These are phyloP conservation scores for Limnephilus marmoratus DNA, from an alignment of 2,888 invertebrate genomes.

Conservation along the genomic window DNA sequence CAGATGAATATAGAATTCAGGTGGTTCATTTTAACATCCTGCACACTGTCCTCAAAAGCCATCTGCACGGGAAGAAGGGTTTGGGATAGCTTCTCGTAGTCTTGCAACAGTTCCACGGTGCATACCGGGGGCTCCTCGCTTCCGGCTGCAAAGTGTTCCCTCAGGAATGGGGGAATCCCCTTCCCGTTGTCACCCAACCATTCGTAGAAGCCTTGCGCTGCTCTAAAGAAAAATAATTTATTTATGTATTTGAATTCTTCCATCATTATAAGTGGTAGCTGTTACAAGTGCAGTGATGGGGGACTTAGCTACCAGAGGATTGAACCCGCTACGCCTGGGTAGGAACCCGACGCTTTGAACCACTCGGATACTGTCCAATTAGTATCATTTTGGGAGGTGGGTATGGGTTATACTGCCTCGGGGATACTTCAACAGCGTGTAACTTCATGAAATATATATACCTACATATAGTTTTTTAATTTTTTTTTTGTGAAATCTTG, in stretches of 20 bases:
- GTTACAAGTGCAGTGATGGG: no score
- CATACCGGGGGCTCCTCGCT: neutral
- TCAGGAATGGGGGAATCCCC: neutral
- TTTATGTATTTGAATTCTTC: neutral
- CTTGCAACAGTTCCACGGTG: neutral
- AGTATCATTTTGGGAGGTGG: no score
- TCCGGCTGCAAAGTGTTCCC: neutral
- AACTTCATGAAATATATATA: no score
- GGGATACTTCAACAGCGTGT: no score
- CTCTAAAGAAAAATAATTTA: neutral
- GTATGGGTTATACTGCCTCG: no score
- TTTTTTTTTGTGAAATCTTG: no score
- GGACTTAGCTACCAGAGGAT: no score
- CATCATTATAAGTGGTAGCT: no score
- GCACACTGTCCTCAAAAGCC: neutral
- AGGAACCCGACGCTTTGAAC: no score
- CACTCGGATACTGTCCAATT: no score
- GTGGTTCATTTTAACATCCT: neutral
- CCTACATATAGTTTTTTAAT: no score
- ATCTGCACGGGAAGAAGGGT: neutral
- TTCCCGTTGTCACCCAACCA: neutral
- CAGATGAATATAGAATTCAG: neutral
- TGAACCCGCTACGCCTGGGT: no score
- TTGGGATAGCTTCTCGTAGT: neutral
- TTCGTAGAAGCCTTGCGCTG: neutral